Evolutionary conservation across 2,797 vertebrate species (phyloP), one percentile per base, ranked within the genome.

Genomic region (Gobio occitaniae): DNA sequence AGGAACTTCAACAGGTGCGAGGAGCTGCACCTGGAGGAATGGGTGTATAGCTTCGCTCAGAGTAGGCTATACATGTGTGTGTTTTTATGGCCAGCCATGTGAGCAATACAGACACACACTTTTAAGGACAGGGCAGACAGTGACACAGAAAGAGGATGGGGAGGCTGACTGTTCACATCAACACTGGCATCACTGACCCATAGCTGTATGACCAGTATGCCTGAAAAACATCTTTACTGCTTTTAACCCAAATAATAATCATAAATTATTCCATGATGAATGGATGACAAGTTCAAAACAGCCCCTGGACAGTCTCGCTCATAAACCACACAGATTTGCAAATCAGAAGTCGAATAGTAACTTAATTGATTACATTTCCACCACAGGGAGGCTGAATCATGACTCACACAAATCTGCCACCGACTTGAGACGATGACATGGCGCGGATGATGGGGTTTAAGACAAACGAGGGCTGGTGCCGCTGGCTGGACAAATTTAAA

Each of bases 1-100:
- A 94, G 92, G 88, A 87, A 89, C 92, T 91, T 87, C 91, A 95
- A 93, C 95, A 96, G 95, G 95, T 96, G 95, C 95, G 93, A 90
- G 88, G 80, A 88, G 78, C 88, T 89, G 94, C 95, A 96, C 95
- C 95, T 96, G 95, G 95, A 90, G 86, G 79, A 90, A 90, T 85
- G 82, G 84, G 59, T 86, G 66, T 68, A 78, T 15, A 68, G 83
- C 21, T 76, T 5, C 54, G 21, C 21, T 77, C 15, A 16, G 50
- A 70, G 54, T 78, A 32, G 32, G 32, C 32, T 32, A 25, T 25
- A 52, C 68, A 93, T 94, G 91, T 90, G 87, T 86, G 88, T 90
- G 90, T 84, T 47, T 88, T 78, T 71, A 25, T 70, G 82, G 32
- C 48, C 25, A 54, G 75, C 69, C 88, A 86, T 82, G 87, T 89